Base-by-base conservation (phyloP, 1,140 invertebrate species). In the Belonocnema kinseyi region DNA sequence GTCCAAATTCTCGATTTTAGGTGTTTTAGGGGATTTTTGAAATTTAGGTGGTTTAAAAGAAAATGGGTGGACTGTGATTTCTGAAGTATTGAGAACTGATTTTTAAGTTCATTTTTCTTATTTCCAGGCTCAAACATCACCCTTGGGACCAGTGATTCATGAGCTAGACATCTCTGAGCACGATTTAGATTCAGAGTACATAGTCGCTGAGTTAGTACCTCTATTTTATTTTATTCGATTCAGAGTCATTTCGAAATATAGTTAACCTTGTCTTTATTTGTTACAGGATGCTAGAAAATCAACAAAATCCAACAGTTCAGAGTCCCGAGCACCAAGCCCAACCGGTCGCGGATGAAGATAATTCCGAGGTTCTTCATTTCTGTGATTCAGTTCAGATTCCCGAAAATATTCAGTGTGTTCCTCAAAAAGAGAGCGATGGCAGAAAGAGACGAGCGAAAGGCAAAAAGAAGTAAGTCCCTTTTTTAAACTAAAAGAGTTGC, bases 91-190 rank as follows among this genome's bases (percentile, higher is more conserved):
- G 54, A 16, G 79, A 76, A 66, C 52, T 40, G 76, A 72, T 54
- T 54, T 75, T 70, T 40, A 51, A 17, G 19, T 12, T 72, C 53
- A 61, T 52, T 40, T 77, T 26, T 17, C 19, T 2, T 50, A 50
- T 72, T 76, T 80, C 74, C 19, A 90, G 90, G 19, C 83, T 6
- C 85, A 89, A 50, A 72, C 86, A 4, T 89, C 88, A 19, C 88
- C 89, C 5, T 87, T 84, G 12, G 89, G 90, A 19, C 90, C 90
- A 46, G 87, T 89, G 3, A 91, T 91, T 80, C 90, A 91, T 71
- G 90, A 91, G 75, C 77, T 91, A 14, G 89, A 91, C 82, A 76
- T 85, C 50, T 86, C 88, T 2, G 90, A 91, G 50, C 83, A 85
- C 19, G 89, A 90, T 72, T 50, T 89, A 3, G 87, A 90, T 54